phyloP scores from a whole-genome alignment of 1,140 invertebrate species.

The Sipha flava region DNA sequence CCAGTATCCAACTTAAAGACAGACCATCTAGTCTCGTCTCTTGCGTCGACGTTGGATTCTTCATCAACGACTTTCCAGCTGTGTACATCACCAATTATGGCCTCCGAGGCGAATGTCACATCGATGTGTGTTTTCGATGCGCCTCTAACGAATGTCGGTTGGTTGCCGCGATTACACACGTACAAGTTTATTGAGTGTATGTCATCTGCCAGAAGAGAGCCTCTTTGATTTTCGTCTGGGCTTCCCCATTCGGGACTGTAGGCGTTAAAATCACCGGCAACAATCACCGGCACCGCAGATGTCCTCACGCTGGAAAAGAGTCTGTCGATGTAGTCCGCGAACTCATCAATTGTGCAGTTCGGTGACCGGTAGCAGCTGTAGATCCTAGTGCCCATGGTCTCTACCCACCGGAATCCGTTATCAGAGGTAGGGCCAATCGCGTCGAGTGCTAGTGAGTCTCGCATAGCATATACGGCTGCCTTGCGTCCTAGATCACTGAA shows the following conservation, averaged over 20 bases:
- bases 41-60: neutral
- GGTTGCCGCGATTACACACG: neutral
- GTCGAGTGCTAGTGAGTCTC: neutral
- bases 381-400: neutral
- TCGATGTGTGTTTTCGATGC: neutral
- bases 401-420: neutral
- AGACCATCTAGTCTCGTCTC: neutral
- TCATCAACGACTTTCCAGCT: neutral
- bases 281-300: no score
- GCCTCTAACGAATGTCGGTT: constrained; percentile 8
- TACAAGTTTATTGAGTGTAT: neutral
- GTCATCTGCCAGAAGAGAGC: neutral
- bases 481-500: neutral
- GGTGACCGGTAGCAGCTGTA: neutral
- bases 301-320: no score
- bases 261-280: neutral
- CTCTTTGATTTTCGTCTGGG: neutral
- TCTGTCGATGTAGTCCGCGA: no score
- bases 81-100: neutral
- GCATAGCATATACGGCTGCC: neutral
- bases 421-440: neutral
- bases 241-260: neutral
- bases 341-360: neutral
- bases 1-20: neutral
- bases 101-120: neutral